These are phyloP conservation scores for Schizopygopsis pylzovi DNA, from an alignment of 2,797 vertebrate species.

Conservation along the genomic window DNA sequence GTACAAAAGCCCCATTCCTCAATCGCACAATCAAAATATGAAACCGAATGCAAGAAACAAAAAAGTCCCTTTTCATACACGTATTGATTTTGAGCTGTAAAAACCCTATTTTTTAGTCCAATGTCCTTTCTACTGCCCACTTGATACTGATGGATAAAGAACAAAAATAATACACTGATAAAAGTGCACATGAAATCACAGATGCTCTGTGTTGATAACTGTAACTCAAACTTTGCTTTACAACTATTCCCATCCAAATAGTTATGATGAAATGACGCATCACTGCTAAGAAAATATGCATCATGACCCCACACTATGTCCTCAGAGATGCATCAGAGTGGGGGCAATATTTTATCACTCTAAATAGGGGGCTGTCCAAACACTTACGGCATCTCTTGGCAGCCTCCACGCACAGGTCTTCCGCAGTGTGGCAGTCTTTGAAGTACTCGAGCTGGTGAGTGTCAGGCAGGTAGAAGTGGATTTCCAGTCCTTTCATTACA, in stretches of 20 bases:
- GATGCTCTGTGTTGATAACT: not conserved
- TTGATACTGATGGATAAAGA: not conserved
- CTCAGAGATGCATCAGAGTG: constrained; percentile 15
- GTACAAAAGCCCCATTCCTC: constrained; percentile 27
- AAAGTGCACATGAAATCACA: not conserved
- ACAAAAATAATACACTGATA: not conserved
- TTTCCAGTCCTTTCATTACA: constrained; percentile 83
- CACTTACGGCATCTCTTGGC: constrained; percentile 89
- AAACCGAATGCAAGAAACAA: not conserved
- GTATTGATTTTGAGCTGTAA: not conserved
- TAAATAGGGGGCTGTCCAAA: not conserved
- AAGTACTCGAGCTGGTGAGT: constrained; percentile 77
- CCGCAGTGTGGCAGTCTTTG: constrained; percentile 83
- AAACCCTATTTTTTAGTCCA: not conserved
- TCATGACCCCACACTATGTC: not conserved
- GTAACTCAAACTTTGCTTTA: constrained; percentile 1
- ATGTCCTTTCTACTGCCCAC: not conserved
- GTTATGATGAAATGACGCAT: constrained; percentile 2
- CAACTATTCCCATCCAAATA: not conserved
- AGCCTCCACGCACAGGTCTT: constrained; percentile 88
- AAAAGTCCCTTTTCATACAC: not conserved
- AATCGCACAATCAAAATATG: constrained; percentile 1
- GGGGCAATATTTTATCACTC: not conserved
- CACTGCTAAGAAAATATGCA: constrained; percentile 4
- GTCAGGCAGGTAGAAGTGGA: constrained; percentile 86